Evolutionary conservation across 2,797 vertebrate species (phyloP).

Genomic region (Gephyroberyx darwinii): DNA sequence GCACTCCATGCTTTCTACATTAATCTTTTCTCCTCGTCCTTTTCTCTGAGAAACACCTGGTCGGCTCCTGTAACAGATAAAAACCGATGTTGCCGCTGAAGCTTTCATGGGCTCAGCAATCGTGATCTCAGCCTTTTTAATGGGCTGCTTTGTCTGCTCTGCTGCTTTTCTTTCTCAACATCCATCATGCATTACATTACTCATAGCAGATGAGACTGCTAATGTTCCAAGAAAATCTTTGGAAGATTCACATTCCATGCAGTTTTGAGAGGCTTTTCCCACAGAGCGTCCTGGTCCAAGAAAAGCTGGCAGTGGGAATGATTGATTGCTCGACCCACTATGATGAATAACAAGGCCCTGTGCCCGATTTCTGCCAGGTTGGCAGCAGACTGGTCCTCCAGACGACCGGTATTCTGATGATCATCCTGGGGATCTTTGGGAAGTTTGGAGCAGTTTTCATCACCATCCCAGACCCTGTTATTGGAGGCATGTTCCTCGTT

Average conservation of each 20-base stretch:
- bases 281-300: too few relatives aligned
- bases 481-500: constrained; percentile 87
- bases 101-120: constrained; percentile 9
- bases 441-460: constrained; percentile 87
- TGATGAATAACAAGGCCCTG: neutral
- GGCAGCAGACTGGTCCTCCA: constrained; percentile 85
- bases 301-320: neutral
- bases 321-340: neutral
- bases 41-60: neutral
- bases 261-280: neutral
- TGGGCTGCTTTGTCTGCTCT: neutral
- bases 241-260: too few relatives aligned
- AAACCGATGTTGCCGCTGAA: neutral
- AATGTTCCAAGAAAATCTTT: neutral
- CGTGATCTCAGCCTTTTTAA: constrained; percentile 9
- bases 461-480: constrained; percentile 86
- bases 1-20: neutral
- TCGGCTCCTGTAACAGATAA: neutral
- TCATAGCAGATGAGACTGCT: neutral
- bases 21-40: neutral
- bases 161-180: neutral
- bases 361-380: constrained; percentile 70
- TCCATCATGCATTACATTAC: neutral
- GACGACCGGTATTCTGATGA: constrained; percentile 83
- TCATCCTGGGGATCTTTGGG: constrained; percentile 83